Evolutionary conservation across 2,888 invertebrate genomes (phyloP).

Genomic region (Troilus luridus): DNA sequence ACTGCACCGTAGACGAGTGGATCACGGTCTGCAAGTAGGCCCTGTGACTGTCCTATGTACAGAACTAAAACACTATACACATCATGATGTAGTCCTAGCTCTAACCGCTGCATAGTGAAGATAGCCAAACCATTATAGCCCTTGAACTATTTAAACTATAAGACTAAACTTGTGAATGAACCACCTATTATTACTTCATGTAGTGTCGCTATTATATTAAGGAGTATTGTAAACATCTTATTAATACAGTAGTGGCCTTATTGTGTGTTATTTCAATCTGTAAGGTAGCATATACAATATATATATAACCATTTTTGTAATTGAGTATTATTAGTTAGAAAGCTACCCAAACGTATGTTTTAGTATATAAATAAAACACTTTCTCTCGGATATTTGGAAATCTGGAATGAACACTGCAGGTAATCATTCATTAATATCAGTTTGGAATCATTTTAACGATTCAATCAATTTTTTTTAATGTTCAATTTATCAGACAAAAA

Average conservation of each 20-base stretch:
- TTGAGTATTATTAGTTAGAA: neutral
- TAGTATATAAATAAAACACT: neutral
- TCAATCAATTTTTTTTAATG: too few species aligned
- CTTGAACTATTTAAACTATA: neutral
- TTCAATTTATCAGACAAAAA: too few species aligned
- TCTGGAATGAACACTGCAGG: neutral
- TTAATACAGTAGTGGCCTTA: neutral
- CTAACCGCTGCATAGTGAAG: neutral
- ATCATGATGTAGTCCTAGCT: neutral
- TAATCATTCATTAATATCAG: neutral
- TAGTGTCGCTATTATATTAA: neutral
- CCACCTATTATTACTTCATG: neutral
- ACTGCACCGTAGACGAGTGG: conserved; percentile 89
- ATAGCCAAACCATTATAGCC: neutral
- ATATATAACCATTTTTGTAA: neutral
- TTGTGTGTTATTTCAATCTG: neutral
- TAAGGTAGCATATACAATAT: neutral
- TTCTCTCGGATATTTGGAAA: too few species aligned
- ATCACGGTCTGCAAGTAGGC: conserved; percentile 88
- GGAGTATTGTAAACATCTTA: neutral
- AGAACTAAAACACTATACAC: neutral
- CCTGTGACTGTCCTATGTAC: neutral
- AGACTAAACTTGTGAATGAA: neutral
- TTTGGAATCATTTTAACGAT: too few species aligned
- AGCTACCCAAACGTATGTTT: neutral